phyloP scores from a whole-genome alignment of 2,888 invertebrate species.

The Electrophaes corylata region DNA sequence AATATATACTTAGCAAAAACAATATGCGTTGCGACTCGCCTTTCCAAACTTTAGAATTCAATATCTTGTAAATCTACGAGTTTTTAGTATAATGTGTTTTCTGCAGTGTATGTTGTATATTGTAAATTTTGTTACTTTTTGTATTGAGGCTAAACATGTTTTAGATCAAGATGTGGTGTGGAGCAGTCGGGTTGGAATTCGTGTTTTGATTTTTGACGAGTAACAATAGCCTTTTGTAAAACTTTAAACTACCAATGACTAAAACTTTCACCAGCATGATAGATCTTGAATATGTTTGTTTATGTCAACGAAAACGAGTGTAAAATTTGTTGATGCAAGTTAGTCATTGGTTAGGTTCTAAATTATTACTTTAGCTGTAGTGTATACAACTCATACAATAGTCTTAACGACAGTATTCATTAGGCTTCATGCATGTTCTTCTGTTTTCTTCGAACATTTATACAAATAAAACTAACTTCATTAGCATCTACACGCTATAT shows the following conservation, averaged over 20 bases:
- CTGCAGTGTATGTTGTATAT: not conserved
- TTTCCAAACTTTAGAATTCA: constrained; percentile 25
- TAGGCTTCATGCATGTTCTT: not conserved
- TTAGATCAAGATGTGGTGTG: constrained; percentile 59
- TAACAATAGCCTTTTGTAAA: not conserved
- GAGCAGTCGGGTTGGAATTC: constrained; percentile 11
- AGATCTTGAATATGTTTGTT: not conserved
- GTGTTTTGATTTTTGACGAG: constrained; percentile 4
- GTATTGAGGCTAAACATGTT: constrained; percentile 2
- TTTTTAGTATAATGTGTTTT: not conserved
- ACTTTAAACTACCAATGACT: not conserved
- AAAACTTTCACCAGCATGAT: not conserved
- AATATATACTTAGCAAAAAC: not conserved
- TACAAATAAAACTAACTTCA: not conserved
- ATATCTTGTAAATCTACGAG: not conserved
- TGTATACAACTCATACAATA: not conserved
- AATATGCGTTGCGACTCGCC: constrained; percentile 9
- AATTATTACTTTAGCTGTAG: too few species aligned
- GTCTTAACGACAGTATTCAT: not conserved
- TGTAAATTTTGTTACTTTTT: not conserved
- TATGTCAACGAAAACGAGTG: too few species aligned
- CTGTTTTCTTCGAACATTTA: not conserved
- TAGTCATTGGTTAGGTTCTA: not conserved
- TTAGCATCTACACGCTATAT: not conserved
- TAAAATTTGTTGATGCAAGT: not conserved